These are phyloP conservation scores for Tyto alba DNA, from an alignment of 2,113 vertebrate genomes.

Conservation along the genomic window DNA sequence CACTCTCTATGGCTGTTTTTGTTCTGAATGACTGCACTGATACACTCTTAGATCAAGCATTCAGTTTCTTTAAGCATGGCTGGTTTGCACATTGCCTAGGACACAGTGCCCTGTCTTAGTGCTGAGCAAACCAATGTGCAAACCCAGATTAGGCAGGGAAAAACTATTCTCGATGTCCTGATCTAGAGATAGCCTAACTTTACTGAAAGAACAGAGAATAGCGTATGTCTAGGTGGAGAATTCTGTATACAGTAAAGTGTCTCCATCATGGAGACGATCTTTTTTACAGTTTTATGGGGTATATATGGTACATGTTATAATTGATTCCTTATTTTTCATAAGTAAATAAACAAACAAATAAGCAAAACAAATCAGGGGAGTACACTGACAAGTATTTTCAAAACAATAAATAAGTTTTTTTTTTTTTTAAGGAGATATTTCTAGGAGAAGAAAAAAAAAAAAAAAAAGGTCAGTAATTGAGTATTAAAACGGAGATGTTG, in stretches of 20 bases:
- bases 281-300: not conserved
- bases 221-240: not conserved
- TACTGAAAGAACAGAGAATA: not conserved
- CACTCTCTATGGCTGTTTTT: not conserved
- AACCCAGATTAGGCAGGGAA: not conserved
- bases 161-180: not conserved
- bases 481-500: not conserved
- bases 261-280: not conserved
- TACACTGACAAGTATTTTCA: not conserved
- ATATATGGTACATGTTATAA: not conserved
- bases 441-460: not conserved
- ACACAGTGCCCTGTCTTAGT: not conserved
- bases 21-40: not conserved
- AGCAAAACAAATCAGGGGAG: not conserved
- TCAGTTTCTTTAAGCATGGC: not conserved
- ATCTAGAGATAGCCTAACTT: not conserved
- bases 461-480: not conserved
- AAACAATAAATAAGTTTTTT: not conserved
- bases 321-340: not conserved
- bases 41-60: not conserved
- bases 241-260: not conserved
- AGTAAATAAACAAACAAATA: too few relatives aligned
- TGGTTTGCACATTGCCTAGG: not conserved
- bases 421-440: too few relatives aligned
- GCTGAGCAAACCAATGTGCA: not conserved